Base-by-base conservation (phyloP, 2,888 invertebrate genomes). In the Deilephila elpenor region DNA sequence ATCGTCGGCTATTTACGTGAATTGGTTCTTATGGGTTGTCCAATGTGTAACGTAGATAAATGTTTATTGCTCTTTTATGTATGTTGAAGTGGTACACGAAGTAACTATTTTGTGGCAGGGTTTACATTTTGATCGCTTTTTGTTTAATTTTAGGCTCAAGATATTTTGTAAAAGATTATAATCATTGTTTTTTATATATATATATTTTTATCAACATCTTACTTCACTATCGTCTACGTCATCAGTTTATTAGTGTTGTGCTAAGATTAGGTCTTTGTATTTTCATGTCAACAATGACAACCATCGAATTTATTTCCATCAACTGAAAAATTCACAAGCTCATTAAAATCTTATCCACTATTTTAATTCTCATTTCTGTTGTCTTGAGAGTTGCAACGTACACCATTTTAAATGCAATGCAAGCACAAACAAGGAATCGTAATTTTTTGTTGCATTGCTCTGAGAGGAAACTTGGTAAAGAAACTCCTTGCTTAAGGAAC, bases 1-100 rank as follows among this genome's bases (percentile, higher is more conserved):
- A 79, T 79, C 78, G 77, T 81, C 78, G 79, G 77, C 77, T 80
- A 82, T 86, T 84, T 81, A 79, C 78, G 79, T 82, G 77, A 84
- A 85, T 82, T 78, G 84, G 78, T 82, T 80, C 83, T 85, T 80
- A 80, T 79, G 79, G 56, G 77, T 79, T 72, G 78, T 79, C 78
- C 81, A 77, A 78, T 77, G 34, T 72, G 75, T 83, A 82, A 84
- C 77, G 78, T 73, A 83, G 81, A 85, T 76, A 82, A 79, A 84
- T 75, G 79, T 79, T 80, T 82, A 84, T 82, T 75, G 82, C 76
- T 72, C 78, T 83, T 84, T 83, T 82, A 82, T 82, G 72, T 78
- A n/a, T 59, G 20, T 32, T 29, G 59, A 29, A 71, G 59, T n/a
- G 32, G 8, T 61, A 61, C 14, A 60, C 2, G 29, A 14, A 61